Base-by-base conservation (phyloP, 2,113 vertebrate species). In the human region DNA sequence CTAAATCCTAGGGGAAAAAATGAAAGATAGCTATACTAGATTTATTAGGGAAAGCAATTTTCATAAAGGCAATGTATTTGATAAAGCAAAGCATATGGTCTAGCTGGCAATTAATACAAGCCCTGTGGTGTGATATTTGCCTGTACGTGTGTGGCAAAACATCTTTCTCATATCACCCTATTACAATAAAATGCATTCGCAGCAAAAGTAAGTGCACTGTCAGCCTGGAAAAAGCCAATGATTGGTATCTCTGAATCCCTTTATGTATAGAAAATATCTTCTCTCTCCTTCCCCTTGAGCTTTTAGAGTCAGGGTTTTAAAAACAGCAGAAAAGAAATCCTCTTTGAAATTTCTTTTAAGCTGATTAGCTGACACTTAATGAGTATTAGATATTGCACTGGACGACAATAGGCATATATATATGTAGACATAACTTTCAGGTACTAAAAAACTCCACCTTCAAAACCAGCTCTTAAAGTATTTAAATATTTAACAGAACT, bases 101-200 rank as follows among this genome's bases (percentile, higher is more conserved):
- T 89, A 82, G 59, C 87, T 52, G 18, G 89, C 86, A 95, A 97
- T 97, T 97, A 97, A 97, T 96, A 94, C 75, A 93, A 94, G 45
- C 61, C 92, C 93, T 90, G 45, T 72, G 80, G 92, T 88, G 4
- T 78, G 83, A 90, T 93, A 95, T 70, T 87, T 93, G 82, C 73
- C 79, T 90, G 25, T 45, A 8, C 2, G 6, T 90, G 25, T 94
- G 76, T 45, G 20, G 76, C 25, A 96, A 92, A 94, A 55, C 64
- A 68, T 70, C 40, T 73, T 97, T 75, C 76, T 70, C 73, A 45
- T 38, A 93, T 61, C 55, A 76, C 10, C 8, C 25, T 75, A 45
- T 72, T 94, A 66, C 0, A 91, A 79, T 61, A 68, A 97, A 93
- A 82, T 81, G 59, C 75, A 94, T 92, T 96, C 86, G 59, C 59